phyloP scores from a whole-genome alignment of 2,797 vertebrate species.

The Adelosebastes latens region DNA sequence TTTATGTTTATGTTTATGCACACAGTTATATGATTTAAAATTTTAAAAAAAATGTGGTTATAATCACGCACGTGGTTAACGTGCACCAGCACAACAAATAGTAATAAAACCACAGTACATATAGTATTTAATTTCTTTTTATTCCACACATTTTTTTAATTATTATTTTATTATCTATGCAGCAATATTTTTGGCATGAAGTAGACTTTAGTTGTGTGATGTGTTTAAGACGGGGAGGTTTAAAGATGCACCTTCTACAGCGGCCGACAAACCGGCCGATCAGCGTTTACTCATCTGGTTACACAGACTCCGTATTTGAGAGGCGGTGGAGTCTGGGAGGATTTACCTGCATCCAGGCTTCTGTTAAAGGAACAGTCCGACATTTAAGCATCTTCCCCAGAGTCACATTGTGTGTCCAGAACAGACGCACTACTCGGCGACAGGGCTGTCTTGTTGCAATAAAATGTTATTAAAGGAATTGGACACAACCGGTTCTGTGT shows the following conservation, averaged over 20 bases:
- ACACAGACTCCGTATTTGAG: background rate
- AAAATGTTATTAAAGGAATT: too few relatives aligned
- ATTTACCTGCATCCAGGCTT: background rate
- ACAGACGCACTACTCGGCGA: too few relatives aligned
- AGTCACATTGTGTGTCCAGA: too few relatives aligned
- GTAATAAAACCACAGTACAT: constrained; percentile 64
- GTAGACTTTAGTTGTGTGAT: constrained; percentile 30
- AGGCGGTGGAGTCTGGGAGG: background rate
- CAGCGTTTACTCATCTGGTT: too few relatives aligned
- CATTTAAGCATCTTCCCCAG: too few relatives aligned
- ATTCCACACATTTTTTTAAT: constrained; percentile 36
- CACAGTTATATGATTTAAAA: constrained; percentile 38
- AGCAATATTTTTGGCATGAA: constrained; percentile 73
- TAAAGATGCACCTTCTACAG: constrained; percentile 41
- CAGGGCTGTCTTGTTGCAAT: too few relatives aligned
- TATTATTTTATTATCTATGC: constrained; percentile 60
- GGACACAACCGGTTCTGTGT: too few relatives aligned
- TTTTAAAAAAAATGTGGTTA: constrained; percentile 13
- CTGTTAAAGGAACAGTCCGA: background rate
- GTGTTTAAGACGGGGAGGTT: constrained; percentile 43
- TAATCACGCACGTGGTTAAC: constrained; percentile 43
- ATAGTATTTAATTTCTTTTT: constrained; percentile 63
- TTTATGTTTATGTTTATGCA: constrained; percentile 62
- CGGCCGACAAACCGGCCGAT: background rate
- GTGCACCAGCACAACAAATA: constrained; percentile 57